These are phyloP conservation scores for Aplochiton taeniatus DNA, from an alignment of 2,797 vertebrate species.

Conservation along the genomic window DNA sequence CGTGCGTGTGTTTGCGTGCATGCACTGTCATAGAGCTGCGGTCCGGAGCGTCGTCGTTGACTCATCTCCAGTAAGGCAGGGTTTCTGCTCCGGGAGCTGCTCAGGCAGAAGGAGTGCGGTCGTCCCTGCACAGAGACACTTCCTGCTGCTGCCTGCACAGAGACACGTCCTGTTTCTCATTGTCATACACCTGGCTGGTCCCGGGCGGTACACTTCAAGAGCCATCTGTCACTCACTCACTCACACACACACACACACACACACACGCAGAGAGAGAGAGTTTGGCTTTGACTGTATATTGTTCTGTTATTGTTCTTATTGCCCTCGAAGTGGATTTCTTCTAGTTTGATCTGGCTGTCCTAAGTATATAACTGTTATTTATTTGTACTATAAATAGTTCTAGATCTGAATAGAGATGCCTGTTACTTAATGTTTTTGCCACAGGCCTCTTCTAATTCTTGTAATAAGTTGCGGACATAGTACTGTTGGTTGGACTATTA, in stretches of 20 bases:
- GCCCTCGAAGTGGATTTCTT: too few relatives aligned
- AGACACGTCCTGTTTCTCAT: slow-evolving; percentile 66
- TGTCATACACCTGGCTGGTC: slow-evolving; percentile 65
- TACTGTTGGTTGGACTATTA: too few relatives aligned
- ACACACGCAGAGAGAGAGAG: background rate
- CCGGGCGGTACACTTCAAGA: slow-evolving; percentile 49
- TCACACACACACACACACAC: background rate
- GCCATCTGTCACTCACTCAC: slow-evolving; percentile 54
- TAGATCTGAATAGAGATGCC: too few relatives aligned
- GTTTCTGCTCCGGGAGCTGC: slow-evolving; percentile 28
- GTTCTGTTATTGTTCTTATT: background rate
- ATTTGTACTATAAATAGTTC: too few relatives aligned
- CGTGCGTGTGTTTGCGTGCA: background rate
- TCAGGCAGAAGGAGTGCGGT: slow-evolving; percentile 23
- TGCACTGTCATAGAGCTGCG: background rate
- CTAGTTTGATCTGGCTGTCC: too few relatives aligned
- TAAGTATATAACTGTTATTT: too few relatives aligned
- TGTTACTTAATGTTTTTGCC: too few relatives aligned
- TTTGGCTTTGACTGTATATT: background rate
- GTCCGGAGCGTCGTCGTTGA: background rate
- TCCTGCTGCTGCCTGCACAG: slow-evolving; percentile 65
- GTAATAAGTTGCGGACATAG: too few relatives aligned
- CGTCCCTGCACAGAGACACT: slow-evolving; percentile 41
- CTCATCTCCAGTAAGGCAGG: slow-evolving; percentile 16
- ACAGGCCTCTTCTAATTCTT: too few relatives aligned